These are phyloP conservation scores for Synergus umbraculus DNA, from an alignment of 2,888 invertebrate genomes.

Conservation along the genomic window DNA sequence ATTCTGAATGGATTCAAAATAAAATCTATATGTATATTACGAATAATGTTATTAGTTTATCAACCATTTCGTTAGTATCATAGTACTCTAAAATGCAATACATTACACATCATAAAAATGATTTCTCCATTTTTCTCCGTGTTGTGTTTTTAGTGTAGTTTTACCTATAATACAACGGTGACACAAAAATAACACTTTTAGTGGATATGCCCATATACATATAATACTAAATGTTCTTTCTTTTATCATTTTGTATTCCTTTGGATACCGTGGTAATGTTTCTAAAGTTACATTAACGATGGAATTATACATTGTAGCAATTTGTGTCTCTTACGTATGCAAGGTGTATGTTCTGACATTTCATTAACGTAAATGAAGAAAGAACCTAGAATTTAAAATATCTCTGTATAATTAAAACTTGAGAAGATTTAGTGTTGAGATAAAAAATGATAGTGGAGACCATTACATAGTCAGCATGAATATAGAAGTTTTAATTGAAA, in stretches of 20 bases:
- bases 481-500: neutral
- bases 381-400: constrained; percentile 34
- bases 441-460: neutral
- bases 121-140: too few species aligned
- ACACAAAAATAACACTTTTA: too few species aligned
- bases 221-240: neutral
- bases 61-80: too few species aligned
- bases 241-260: neutral
- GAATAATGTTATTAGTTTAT: too few species aligned
- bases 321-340: constrained; percentile 26
- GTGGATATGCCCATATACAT: too few species aligned
- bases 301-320: neutral
- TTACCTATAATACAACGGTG: too few species aligned
- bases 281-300: neutral
- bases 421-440: constrained; percentile 14
- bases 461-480: neutral
- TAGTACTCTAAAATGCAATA: too few species aligned
- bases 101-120: too few species aligned
- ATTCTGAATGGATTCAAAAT: too few species aligned
- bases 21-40: too few species aligned
- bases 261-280: neutral
- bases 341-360: constrained; percentile 22
- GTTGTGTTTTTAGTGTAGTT: too few species aligned
- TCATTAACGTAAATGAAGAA: constrained; percentile 34
- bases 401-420: constrained; percentile 30